A percentile compares a stretch with the other conserved stretches of the same genome.
These are phyloP conservation scores for Crotalus viridis DNA, from an alignment of 2,113 vertebrate species.

Conservation along the genomic window DNA sequence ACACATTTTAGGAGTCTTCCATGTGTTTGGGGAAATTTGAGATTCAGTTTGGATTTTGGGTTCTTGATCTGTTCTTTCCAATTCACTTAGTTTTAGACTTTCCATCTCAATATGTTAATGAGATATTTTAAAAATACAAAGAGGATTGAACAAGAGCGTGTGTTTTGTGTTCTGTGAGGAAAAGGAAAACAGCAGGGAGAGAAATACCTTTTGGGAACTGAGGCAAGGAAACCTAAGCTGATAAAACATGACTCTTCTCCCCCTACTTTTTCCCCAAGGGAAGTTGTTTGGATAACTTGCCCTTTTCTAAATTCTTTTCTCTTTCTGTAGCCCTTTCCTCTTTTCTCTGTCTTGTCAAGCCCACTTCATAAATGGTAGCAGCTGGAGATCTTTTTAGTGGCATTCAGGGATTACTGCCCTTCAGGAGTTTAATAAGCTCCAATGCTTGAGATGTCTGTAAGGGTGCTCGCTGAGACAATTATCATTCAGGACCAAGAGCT, in stretches of 20 bases:
- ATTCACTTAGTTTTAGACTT: slow-evolving; percentile 31
- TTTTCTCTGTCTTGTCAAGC: slow-evolving; percentile 68
- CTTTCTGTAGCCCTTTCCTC: slow-evolving; percentile 39
- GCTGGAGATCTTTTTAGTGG: slow-evolving; percentile 80
- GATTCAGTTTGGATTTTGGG: slow-evolving; percentile 37
- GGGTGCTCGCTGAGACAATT: slow-evolving; percentile 78
- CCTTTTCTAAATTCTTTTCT: slow-evolving; percentile 65
- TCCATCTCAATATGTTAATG: slow-evolving; percentile 21
- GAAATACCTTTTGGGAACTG: slow-evolving; percentile 57
- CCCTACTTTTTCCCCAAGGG: slow-evolving; percentile 29
- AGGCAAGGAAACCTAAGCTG: slow-evolving; percentile 67
- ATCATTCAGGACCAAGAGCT: slow-evolving; percentile 65
- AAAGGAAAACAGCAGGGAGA: slow-evolving; percentile 23
- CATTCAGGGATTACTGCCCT: slow-evolving; percentile 84
- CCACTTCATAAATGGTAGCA: slow-evolving; percentile 82
- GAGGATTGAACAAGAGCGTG: slow-evolving; percentile 47
- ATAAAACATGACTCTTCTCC: slow-evolving; percentile 65
- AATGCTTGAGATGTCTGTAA: slow-evolving; percentile 74
- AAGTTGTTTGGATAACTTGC: slow-evolving; percentile 71
- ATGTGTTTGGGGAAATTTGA: slow-evolving; percentile 7
- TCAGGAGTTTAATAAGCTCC: slow-evolving; percentile 81
- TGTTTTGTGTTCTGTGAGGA: slow-evolving; percentile 10
- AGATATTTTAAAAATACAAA: slow-evolving; percentile 31
- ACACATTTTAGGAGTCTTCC: slow-evolving; percentile 24
- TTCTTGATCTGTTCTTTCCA: slow-evolving; percentile 35